Base-by-base conservation (phyloP, 2,113 vertebrate genomes). In the Calidris pugnax region DNA sequence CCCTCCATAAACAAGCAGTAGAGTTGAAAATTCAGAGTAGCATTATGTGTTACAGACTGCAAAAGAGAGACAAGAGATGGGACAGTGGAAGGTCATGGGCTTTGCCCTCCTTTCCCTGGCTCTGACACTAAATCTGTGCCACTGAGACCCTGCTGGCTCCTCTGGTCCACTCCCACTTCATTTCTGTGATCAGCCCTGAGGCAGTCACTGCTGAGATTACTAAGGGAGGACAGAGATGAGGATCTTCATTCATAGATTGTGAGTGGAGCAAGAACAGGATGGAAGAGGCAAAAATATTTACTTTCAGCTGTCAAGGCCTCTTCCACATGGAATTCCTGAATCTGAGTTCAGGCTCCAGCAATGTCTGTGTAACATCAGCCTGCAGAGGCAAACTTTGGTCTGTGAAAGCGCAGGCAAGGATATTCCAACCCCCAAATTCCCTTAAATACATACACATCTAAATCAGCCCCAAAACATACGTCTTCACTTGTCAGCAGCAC, bases 121-220 rank as follows among this genome's bases (percentile, higher is more conserved):
- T 78, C 18, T 63, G 60, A 8, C 73, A 15, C 12, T 41, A 15
- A 57, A 77, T 17, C 50, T 71, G 24, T 62, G 77, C 12, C 10
- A 26, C 19, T 9, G 15, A 37, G 68, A n/a, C 53, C 24, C 26
- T 55, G 19, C 18, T 59, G 76, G 7, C 11, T 85, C 26, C 50
- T 12, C 12, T 18, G 7, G 6, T 17, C 30, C 6, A 3, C 9
- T 63, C 43, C 24, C 48, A 11, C 39, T 59, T 71, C 2, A n/a
- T 55, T 60, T 60, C 45, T 81, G 23, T 26, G 27, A 21, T 24
- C 45, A 33, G 3, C 23, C 14, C 33, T 48, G 27, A 50, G 23
- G n/a, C 9, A 1, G 0, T 12, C 5, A 9, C 45, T 82, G 6
- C 9, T n/a, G 51, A 45, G n/a, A 4, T 13, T 81, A 35, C 15